Conservation (phyloP, 2,113 vertebrate genomes). For the Psittacara wagleri region DNA sequence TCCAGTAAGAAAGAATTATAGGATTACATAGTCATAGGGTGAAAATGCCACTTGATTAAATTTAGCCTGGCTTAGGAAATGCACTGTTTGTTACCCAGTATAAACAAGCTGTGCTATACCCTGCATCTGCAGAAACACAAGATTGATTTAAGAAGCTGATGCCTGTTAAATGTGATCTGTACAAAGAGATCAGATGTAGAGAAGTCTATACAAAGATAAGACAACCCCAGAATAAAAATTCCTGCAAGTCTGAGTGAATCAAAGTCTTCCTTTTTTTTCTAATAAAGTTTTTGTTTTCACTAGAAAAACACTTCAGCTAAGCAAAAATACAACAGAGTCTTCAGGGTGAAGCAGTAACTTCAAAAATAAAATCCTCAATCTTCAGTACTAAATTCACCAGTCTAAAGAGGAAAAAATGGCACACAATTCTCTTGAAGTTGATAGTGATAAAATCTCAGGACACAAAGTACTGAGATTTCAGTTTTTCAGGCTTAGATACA, state of each 20-base stretch:
- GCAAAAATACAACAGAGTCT: neutral
- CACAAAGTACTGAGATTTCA: neutral
- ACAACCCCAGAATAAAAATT: neutral
- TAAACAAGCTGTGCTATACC: neutral
- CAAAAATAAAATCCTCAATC: neutral
- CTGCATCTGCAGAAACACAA: neutral
- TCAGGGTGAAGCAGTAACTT: neutral
- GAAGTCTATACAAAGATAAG: neutral
- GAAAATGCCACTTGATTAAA: neutral
- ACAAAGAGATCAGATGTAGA: neutral
- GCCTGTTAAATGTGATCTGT: neutral
- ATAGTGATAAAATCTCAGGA: neutral
- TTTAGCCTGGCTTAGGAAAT: neutral
- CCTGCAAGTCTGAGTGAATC: neutral
- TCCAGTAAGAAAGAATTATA: neutral
- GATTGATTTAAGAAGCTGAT: neutral
- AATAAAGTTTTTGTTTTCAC: neutral
- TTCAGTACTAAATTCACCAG: neutral
- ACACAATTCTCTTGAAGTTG: neutral
- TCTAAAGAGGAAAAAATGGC: neutral
- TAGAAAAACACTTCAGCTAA: neutral
- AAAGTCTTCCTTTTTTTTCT: neutral
- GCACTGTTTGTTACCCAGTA: neutral
- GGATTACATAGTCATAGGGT: rapidly evolving
- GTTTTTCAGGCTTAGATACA: neutral